A percentile compares a stretch with the other conserved stretches of the same genome.
phyloP scores from a whole-genome alignment of 2,888 invertebrate genomes.

The Miltochrista miniata region DNA sequence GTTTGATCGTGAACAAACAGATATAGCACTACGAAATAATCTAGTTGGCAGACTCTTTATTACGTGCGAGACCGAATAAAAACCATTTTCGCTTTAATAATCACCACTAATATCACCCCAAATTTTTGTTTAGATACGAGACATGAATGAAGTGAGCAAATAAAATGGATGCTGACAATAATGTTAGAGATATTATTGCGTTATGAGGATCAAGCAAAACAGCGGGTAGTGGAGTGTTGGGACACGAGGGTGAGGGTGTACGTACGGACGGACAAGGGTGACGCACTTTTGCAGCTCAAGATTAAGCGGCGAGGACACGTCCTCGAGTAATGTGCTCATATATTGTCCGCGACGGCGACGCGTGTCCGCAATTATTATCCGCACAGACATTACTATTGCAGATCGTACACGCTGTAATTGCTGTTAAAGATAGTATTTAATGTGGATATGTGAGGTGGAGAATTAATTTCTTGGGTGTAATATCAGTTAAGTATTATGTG shows the following conservation, averaged over 20 bases:
- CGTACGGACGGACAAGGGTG: slow-evolving; percentile 64
- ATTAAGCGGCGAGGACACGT: slow-evolving; percentile 80
- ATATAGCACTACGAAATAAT: neutral
- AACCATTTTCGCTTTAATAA: neutral
- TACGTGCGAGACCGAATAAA: neutral
- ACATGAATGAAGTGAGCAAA: slow-evolving; percentile 10
- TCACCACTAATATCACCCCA: neutral
- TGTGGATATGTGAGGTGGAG: neutral
- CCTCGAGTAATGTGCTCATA: slow-evolving; percentile 80
- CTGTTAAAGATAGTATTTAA: slow-evolving; percentile 14
- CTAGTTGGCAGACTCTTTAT: neutral
- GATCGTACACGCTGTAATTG: slow-evolving; percentile 35
- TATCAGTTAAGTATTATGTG: too few relatives aligned
- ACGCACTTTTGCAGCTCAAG: slow-evolving; percentile 74
- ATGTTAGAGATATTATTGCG: slow-evolving; percentile 30
- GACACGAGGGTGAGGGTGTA: slow-evolving; percentile 51
- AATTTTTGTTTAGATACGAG: slow-evolving; percentile 5
- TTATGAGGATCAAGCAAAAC: slow-evolving; percentile 37
- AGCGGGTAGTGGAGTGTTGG: slow-evolving; percentile 27
- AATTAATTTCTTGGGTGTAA: neutral
- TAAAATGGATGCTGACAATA: slow-evolving; percentile 8
- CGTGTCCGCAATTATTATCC: slow-evolving; percentile 75
- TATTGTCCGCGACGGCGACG: slow-evolving; percentile 72
- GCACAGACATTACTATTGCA: slow-evolving; percentile 37
- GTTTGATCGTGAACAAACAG: too few relatives aligned